Base-by-base conservation (phyloP, 2,888 invertebrate genomes). In the Argynnis bischoffii region DNA sequence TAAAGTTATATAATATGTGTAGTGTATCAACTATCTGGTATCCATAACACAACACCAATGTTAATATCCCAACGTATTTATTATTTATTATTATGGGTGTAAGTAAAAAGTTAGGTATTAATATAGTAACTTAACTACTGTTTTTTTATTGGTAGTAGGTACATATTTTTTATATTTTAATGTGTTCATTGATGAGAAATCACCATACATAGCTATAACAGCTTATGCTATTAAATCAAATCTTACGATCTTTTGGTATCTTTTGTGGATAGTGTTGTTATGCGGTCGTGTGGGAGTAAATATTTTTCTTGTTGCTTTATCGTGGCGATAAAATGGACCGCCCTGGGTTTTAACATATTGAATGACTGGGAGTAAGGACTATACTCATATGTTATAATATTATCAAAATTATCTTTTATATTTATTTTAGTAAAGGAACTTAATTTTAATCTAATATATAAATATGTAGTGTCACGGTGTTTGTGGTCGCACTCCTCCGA, bases 261-360 rank as follows among this genome's bases (percentile, higher is more conserved):
- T 68, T 64, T 68, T 64, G 68, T 60, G 59, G 68, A 55, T 48
- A 18, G 60, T 31, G 31, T 48, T 55, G 54, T 41, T 66, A 48
- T 53, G 41, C 46, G 50, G 55, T 46, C 18, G 46, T 51, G 68
- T 69, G 55, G 68, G 68, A 50, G 68, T 65, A 55, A 55, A 56
- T 64, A 67, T 69, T 57, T 66, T 66, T 53, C 61, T 48, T 50
- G 56, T 57, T 48, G 18, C 53, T 55, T 66, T 61, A 67, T 63
- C 66, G 66, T 63, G 61, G 61, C 54, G 67, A 67, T 66, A 68
- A 73, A 72, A 71, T 61, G 53, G 60, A 69, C 64, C 64, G 64
- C 64, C 55, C 55, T 51, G 60, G 21, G 55, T 55, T 66, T 64
- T 63, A 56, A 60, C 51, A 26, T 60, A 59, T 64, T 69, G 65